A percentile compares a stretch with the other conserved stretches of the same genome.
These are phyloP conservation scores for Leptatherina wallacei DNA, from an alignment of 2,797 vertebrate genomes.

Conservation along the genomic window DNA sequence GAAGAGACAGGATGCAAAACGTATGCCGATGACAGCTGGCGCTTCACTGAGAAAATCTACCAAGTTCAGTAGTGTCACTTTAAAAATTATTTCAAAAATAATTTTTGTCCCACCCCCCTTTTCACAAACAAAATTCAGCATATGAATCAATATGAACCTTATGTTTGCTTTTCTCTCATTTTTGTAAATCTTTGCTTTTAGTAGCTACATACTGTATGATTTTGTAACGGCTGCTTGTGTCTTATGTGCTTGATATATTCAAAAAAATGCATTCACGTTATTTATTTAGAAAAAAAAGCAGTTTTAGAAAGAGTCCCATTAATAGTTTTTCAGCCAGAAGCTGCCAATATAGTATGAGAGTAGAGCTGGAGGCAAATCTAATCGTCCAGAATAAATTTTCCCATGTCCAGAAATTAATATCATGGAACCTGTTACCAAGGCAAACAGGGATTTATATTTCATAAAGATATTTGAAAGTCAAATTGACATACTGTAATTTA, in stretches of 20 bases:
- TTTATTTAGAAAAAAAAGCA: neutral
- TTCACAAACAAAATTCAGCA: neutral
- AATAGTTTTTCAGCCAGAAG: neutral
- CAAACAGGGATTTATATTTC: constrained; percentile 3
- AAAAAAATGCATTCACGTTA: neutral
- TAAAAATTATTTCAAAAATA: too few relatives aligned
- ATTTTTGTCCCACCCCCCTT: neutral
- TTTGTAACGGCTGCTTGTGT: neutral
- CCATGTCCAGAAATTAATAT: neutral
- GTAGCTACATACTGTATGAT: neutral
- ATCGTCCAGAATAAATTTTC: neutral
- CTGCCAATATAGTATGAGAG: neutral
- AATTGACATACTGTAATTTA: constrained; percentile 15
- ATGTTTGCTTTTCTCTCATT: neutral
- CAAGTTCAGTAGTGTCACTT: too few relatives aligned
- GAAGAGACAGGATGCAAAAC: too few relatives aligned
- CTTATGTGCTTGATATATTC: neutral
- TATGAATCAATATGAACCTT: neutral
- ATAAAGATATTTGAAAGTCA: constrained; percentile 1
- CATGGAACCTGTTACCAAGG: neutral
- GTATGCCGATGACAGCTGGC: too few relatives aligned
- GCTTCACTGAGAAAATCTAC: too few relatives aligned
- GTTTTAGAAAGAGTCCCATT: neutral
- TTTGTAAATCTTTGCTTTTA: neutral
- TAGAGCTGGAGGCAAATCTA: neutral